A percentile compares a stretch with the other conserved stretches of the same genome.
Conservation (phyloP, 2,113 vertebrate species). For the Corythoichthys intestinalis region DNA sequence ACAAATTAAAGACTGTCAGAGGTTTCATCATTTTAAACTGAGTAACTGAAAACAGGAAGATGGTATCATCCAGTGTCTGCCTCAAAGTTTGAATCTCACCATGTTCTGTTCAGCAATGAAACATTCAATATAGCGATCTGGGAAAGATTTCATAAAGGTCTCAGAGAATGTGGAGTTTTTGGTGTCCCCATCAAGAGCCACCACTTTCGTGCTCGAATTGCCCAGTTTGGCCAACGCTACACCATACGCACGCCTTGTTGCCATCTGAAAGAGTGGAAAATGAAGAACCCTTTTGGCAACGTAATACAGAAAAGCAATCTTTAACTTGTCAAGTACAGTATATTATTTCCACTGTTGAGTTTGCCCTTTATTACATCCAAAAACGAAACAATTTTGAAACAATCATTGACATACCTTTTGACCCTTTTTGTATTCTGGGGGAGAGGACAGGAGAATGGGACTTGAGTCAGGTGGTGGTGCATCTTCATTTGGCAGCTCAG, state of each 20-base stretch:
- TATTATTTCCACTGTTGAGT: background rate
- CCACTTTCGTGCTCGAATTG: constrained; percentile 68
- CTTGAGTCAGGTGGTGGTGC: constrained; percentile 51
- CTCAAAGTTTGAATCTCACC: constrained; percentile 34
- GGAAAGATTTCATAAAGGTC: constrained; percentile 77
- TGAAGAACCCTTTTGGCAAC: background rate
- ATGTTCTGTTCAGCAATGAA: constrained; percentile 86
- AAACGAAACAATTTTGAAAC: background rate
- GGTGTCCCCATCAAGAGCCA: constrained; percentile 82
- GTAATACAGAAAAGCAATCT: background rate
- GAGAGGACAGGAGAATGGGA: constrained; percentile 62
- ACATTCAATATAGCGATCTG: constrained; percentile 82
- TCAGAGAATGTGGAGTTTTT: constrained; percentile 84
- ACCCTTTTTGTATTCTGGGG: constrained; percentile 72
- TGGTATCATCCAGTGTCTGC: background rate
- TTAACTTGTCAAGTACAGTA: background rate
- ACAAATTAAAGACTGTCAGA: background rate
- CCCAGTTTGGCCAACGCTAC: constrained; percentile 79
- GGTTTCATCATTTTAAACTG: background rate
- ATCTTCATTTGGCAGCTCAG: constrained; percentile 74
- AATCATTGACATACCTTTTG: constrained; percentile 73
- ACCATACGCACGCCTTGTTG: constrained; percentile 80
- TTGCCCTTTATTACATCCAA: background rate
- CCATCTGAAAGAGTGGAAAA: constrained; percentile 60
- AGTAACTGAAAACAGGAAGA: background rate